These are phyloP conservation scores for Sitta carolinensis DNA, from an alignment of 2,797 vertebrate species.

Conservation along the genomic window DNA sequence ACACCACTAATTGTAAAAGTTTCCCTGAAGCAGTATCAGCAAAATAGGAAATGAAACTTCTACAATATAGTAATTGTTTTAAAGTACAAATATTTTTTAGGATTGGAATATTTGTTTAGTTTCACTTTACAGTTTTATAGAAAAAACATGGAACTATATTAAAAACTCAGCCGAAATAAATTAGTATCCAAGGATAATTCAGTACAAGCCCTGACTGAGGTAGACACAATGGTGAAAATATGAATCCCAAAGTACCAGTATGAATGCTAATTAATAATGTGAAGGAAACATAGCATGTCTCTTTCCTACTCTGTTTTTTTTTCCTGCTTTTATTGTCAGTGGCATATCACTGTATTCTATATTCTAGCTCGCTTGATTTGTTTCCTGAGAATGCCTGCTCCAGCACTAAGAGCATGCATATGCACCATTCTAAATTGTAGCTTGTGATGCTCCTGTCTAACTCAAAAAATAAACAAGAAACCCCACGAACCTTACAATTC, in stretches of 20 bases:
- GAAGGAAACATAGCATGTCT: neutral
- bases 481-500: fast-evolving
- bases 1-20: neutral
- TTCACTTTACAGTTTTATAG: neutral
- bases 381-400: neutral
- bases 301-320: neutral
- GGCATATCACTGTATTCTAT: neutral
- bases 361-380: neutral
- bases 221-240: neutral
- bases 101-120: neutral
- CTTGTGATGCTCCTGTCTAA: neutral
- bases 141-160: neutral
- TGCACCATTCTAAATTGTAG: neutral
- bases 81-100: neutral
- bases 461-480: neutral
- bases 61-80: neutral
- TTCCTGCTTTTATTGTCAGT: neutral
- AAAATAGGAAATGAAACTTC: neutral
- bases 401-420: neutral
- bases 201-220: neutral
- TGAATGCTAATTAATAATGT: neutral
- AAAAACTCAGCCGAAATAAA: neutral
- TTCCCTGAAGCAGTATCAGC: neutral
- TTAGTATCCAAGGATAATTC: neutral
- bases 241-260: neutral